Percentiles rank a stretch among this genome's conserved stretches.
Conservation (phyloP, 2,113 vertebrate genomes). For the Sinocyclocheilus anophthalmus region DNA sequence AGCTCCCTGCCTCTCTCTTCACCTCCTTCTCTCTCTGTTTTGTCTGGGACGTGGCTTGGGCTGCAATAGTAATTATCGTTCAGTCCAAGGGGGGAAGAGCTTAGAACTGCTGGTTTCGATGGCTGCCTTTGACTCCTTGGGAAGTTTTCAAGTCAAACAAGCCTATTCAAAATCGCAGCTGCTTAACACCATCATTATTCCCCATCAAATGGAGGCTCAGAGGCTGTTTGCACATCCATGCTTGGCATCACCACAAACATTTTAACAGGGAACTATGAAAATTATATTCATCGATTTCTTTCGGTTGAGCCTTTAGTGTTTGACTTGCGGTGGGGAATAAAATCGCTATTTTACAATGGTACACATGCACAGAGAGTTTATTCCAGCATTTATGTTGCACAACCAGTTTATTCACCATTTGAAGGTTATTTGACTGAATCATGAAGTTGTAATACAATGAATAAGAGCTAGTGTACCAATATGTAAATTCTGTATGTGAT, state of each 20-base stretch:
- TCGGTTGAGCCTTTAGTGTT: conserved; percentile 67
- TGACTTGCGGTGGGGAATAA: conserved; percentile 68
- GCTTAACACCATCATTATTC: conserved; percentile 75
- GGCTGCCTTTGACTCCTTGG: neutral
- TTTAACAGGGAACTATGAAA: conserved; percentile 64
- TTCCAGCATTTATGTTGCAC: conserved; percentile 20
- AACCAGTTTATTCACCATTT: conserved; percentile 13
- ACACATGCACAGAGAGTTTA: neutral
- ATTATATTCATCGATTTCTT: conserved; percentile 71
- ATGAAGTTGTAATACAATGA: neutral
- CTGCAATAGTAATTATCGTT: conserved; percentile 25
- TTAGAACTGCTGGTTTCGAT: neutral
- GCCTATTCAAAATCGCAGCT: conserved; percentile 65
- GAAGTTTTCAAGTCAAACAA: conserved; percentile 67
- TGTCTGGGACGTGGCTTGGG: conserved; percentile 23
- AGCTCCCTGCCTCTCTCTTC: conserved; percentile 52
- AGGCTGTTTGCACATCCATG: conserved; percentile 64
- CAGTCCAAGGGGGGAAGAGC: neutral
- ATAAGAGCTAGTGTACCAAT: neutral
- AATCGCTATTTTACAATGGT: conserved; percentile 58
- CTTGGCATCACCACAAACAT: conserved; percentile 61
- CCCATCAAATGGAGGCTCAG: conserved; percentile 69
- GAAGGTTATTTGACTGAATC: neutral
- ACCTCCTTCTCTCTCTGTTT: conserved; percentile 28
- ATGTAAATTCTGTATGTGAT: neutral